These are phyloP conservation scores for Hydrolagus affinis DNA, from an alignment of 2,113 vertebrate genomes.

Conservation along the genomic window DNA sequence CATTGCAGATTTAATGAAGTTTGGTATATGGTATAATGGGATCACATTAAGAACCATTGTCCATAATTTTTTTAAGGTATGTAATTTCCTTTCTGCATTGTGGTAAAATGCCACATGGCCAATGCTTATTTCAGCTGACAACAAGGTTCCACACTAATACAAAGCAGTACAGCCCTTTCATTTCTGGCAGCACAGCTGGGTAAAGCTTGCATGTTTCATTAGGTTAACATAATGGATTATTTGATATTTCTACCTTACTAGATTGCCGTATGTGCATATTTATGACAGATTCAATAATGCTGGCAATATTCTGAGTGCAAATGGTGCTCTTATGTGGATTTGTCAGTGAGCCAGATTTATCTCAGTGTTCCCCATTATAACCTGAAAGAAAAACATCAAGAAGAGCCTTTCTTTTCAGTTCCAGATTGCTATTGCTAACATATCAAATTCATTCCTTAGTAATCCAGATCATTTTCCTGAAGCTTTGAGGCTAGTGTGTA, in stretches of 20 bases:
- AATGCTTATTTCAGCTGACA: not conserved
- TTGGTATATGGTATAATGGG: too few relatives aligned
- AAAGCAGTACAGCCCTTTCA: not conserved
- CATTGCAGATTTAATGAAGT: too few relatives aligned
- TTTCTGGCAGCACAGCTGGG: not conserved
- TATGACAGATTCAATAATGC: constrained; percentile 42
- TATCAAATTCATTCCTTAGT: constrained; percentile 63
- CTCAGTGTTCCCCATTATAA: constrained; percentile 48
- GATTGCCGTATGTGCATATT: constrained; percentile 36
- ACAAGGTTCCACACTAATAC: not conserved
- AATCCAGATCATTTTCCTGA: constrained; percentile 64
- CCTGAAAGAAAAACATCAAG: constrained; percentile 54
- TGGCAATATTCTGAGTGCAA: constrained; percentile 45
- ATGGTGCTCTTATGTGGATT: constrained; percentile 41
- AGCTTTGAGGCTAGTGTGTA: constrained; percentile 52
- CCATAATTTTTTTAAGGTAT: too few relatives aligned
- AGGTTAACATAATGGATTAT: not conserved
- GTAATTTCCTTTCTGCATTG: too few relatives aligned
- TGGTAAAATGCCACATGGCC: too few relatives aligned
- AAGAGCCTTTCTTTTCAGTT: constrained; percentile 56
- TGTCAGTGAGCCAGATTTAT: constrained; percentile 51
- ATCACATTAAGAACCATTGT: too few relatives aligned
- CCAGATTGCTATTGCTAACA: constrained; percentile 51
- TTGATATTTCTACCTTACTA: not conserved
- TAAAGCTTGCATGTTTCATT: constrained; percentile 1